Conservation (phyloP, 2,888 invertebrate genomes). For the Drosophila pullipes region DNA sequence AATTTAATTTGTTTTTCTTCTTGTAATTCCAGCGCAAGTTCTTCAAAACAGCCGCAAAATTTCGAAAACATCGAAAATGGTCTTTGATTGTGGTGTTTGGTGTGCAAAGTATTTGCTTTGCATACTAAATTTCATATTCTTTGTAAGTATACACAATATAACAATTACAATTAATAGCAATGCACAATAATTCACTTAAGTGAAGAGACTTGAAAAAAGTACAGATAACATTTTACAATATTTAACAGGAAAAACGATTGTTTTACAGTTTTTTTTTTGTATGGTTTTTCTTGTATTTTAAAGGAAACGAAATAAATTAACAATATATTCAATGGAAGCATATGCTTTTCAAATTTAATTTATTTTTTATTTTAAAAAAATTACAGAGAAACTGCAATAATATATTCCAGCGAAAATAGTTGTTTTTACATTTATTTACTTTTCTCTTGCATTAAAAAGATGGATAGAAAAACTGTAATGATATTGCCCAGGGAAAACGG, state of each 20-base stretch:
- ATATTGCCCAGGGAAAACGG: not conserved
- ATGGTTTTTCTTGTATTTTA: not conserved
- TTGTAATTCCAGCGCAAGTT: conserved; percentile 54
- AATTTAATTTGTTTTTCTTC: conserved; percentile 10
- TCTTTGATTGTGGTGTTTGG: conserved; percentile 88
- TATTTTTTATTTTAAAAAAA: not conserved
- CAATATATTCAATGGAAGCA: too few relatives aligned
- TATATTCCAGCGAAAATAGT: not conserved
- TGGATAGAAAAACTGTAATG: not conserved
- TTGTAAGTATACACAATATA: conserved; percentile 87
- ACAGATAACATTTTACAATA: not conserved
- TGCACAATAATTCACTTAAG: not conserved
- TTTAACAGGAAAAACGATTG: not conserved
- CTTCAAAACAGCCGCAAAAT: conserved; percentile 70
- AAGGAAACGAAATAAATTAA: not conserved
- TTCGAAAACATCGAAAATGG: conserved; percentile 84
- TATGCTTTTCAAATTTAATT: not conserved
- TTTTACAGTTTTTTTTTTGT: conserved; percentile 9
- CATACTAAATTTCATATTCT: conserved; percentile 90
- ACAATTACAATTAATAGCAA: not conserved
- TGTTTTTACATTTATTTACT: not conserved
- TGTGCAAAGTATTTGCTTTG: conserved; percentile 90
- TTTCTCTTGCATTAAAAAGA: not conserved
- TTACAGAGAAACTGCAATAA: not conserved
- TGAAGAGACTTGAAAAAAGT: not conserved